These are phyloP conservation scores for Thereva nobilitata DNA, from an alignment of 2,888 invertebrate species.

Conservation along the genomic window DNA sequence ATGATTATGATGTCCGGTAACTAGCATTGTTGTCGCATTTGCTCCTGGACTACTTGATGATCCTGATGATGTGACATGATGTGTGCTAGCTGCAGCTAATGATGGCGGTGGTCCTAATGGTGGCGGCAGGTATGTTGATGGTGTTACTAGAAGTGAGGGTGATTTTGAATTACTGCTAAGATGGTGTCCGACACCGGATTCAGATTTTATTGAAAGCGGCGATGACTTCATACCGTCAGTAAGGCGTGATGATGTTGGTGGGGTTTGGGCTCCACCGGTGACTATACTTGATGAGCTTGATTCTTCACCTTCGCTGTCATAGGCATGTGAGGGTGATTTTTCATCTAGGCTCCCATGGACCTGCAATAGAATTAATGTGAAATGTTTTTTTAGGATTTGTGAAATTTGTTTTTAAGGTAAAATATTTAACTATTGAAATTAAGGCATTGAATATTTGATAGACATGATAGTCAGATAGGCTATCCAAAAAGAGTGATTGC, in stretches of 20 bases:
- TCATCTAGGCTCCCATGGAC: conserved; percentile 73
- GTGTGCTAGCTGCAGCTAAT: conserved; percentile 42
- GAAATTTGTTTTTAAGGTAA: no score
- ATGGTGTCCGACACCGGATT: conserved; percentile 43
- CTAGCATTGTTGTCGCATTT: conserved; percentile 51
- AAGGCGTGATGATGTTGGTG: conserved; percentile 52
- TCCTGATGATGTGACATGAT: conserved; percentile 47
- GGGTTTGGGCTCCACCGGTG: conserved; percentile 58
- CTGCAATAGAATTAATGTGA: conserved; percentile 49
- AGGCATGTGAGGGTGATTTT: conserved; percentile 70
- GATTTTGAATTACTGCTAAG: conserved; percentile 42
- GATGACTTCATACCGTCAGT: conserved; percentile 52
- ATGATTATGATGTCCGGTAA: conserved; percentile 54
- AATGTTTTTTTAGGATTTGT: no score
- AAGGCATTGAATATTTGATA: no score
- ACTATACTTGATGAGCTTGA: conserved; percentile 73
- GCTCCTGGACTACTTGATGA: conserved; percentile 48
- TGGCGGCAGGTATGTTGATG: conserved; percentile 56
- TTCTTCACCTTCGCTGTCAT: conserved; percentile 89
- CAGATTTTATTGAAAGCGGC: conserved; percentile 57
- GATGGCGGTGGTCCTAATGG: conserved; percentile 54
- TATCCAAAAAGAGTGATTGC: no score
- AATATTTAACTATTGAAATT: no score
- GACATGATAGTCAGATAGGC: no score
- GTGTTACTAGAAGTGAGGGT: conserved; percentile 44